Evolutionary conservation across 2,797 vertebrate genomes (phyloP), one percentile per base, ranked within the genome.

Genomic region (Rhinella marina): DNA sequence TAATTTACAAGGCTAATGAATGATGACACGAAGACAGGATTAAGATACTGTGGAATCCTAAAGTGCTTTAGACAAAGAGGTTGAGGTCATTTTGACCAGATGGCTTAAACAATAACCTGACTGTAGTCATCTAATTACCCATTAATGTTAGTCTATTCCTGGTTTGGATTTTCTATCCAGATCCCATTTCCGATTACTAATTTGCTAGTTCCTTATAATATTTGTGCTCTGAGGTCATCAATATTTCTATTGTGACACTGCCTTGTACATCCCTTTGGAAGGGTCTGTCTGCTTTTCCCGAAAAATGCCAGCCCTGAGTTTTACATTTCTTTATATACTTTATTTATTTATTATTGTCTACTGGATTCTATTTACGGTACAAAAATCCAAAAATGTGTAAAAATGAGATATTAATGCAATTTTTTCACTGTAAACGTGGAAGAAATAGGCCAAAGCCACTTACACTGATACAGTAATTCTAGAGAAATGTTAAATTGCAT

Each of bases 41-140:
- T 76, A 85, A 76, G 72, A 62, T 85, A 77, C 32, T 62, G 32
- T 50, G 75, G 72, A 77, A 85, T 73, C 68, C 72, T 56, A 84
- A 75, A 77, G 70, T 62, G 83, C 83, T 75, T 50, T 76, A 52
- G 57, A 50, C 83, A 61, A 77, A 76, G 72, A 85, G 83, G 83
- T 76, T 85, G 83, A 59, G 72, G 83, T 85, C 83, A 76, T 59
- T 76, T 73, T 21, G 57, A 85, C 70, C 83, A 85, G 83, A 85
- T 85, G 83, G 70, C 72, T 72, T 85, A 76, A 61, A 85, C 56
- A 85, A 85, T 76, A 75, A 85, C 72, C 54, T 85, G 72, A 76
- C 56, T 85, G 48, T 76, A 57, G 73, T 85, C 83, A 48, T 85
- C 83, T 85, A 77, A 85, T 85, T 85, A 76, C 57, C 83, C 57